Conservation (phyloP, 2,888 invertebrate genomes). For the Ganaspis brasiliensis region DNA sequence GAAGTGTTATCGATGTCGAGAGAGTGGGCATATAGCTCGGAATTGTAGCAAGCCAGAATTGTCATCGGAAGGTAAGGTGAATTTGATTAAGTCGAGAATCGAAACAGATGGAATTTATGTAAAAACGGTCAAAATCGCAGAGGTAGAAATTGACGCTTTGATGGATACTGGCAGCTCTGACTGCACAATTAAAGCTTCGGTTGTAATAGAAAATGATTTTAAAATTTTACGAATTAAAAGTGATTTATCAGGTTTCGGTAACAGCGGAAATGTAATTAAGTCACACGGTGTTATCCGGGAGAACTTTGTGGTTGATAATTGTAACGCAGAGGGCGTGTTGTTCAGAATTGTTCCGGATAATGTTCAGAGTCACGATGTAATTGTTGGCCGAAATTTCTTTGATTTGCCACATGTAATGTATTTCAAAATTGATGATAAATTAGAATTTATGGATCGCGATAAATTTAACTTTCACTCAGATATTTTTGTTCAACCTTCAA, state of each 20-base stretch:
- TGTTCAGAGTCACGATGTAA: too few relatives aligned
- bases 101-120: too few relatives aligned
- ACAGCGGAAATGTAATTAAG: conserved; percentile 37
- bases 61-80: too few relatives aligned
- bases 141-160: too few relatives aligned
- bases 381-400: not conserved
- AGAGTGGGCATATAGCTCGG: too few relatives aligned
- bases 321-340: too few relatives aligned
- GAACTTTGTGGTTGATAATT: conserved; percentile 53
- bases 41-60: too few relatives aligned
- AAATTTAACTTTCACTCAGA: not conserved
- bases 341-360: too few relatives aligned
- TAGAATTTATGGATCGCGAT: not conserved
- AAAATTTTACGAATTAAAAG: conserved; percentile 38
- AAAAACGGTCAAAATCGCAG: too few relatives aligned
- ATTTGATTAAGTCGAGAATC: too few relatives aligned
- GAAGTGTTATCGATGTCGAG: too few relatives aligned
- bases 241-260: conserved; percentile 54
- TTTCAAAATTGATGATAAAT: not conserved
- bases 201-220: conserved; percentile 48
- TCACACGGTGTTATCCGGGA: conserved; percentile 51
- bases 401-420: not conserved
- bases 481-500: not conserved
- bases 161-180: conserved; percentile 63
- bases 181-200: conserved; percentile 58